Conservation (phyloP, 2,113 vertebrate genomes). For the Boulengerochromis microlepis region DNA sequence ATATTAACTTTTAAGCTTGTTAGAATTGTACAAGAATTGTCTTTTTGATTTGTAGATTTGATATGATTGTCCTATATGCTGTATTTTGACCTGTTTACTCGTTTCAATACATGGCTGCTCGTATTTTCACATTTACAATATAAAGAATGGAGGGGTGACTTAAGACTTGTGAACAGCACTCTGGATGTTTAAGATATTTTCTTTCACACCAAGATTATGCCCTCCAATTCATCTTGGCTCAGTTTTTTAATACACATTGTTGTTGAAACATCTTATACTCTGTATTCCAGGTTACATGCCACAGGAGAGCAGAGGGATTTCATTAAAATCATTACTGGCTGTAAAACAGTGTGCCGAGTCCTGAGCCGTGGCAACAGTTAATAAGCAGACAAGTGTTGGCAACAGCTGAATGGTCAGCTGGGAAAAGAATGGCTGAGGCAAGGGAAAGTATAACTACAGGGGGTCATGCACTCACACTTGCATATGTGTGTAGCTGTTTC, state of each 20-base stretch:
- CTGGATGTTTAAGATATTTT: background rate
- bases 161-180: background rate
- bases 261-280: background rate
- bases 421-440: constrained; percentile 63
- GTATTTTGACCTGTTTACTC: background rate
- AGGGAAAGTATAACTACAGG: constrained; percentile 61
- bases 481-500: constrained; percentile 8
- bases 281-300: background rate
- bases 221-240: background rate
- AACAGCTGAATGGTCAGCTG: constrained; percentile 73
- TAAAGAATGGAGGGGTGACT: background rate
- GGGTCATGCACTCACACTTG: constrained; percentile 14
- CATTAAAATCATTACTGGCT: constrained; percentile 58
- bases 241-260: background rate
- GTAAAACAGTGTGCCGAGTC: constrained; percentile 7
- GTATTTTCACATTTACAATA: background rate
- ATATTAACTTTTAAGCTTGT: background rate
- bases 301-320: background rate
- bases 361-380: constrained; percentile 48
- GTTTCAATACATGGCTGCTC: background rate
- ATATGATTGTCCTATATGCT: background rate
- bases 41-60: background rate
- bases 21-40: background rate
- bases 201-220: background rate
- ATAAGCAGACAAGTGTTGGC: constrained; percentile 57